Conservation (phyloP, 2,888 invertebrate species). For the Drosophila anomalata region DNA sequence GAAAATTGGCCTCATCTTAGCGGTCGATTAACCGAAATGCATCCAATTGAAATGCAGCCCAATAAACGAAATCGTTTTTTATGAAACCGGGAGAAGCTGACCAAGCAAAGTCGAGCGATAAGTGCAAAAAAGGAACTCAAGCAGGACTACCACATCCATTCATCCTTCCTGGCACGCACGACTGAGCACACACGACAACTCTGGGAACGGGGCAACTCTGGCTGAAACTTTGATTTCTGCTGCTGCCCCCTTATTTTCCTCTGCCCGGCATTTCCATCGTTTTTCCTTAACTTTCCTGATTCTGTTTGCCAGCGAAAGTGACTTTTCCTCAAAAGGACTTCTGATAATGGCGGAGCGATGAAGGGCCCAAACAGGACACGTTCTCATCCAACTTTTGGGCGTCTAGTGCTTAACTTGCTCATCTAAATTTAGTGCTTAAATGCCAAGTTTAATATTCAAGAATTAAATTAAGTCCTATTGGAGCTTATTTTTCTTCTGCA, state of each 20-base stretch:
- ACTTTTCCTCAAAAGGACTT: conserved; percentile 45
- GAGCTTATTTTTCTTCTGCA: neutral
- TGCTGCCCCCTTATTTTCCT: conserved; percentile 2
- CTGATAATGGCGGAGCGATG: neutral
- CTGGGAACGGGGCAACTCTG: conserved; percentile 7
- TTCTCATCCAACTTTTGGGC: conserved; percentile 17
- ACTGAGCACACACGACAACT: conserved; percentile 53
- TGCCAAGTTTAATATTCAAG: neutral
- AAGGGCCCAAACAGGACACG: conserved; percentile 2
- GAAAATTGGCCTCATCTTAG: neutral
- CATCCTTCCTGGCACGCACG: conserved; percentile 44
- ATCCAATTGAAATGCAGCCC: conserved; percentile 22
- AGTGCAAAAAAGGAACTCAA: conserved; percentile 2
- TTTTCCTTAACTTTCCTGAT: conserved; percentile 36
- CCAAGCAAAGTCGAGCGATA: conserved; percentile 8
- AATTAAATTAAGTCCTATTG: neutral
- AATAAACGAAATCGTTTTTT: conserved; percentile 8
- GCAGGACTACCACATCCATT: conserved; percentile 11
- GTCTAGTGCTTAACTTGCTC: conserved; percentile 41
- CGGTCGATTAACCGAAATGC: conserved; percentile 19
- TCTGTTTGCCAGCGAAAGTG: conserved; percentile 45
- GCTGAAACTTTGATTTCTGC: conserved; percentile 58
- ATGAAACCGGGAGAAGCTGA: neutral
- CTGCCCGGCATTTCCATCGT: neutral
- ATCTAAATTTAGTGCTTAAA: neutral